Evolutionary conservation across 2,113 vertebrate genomes (phyloP).

Genomic region (Leptocoma aspasia): DNA sequence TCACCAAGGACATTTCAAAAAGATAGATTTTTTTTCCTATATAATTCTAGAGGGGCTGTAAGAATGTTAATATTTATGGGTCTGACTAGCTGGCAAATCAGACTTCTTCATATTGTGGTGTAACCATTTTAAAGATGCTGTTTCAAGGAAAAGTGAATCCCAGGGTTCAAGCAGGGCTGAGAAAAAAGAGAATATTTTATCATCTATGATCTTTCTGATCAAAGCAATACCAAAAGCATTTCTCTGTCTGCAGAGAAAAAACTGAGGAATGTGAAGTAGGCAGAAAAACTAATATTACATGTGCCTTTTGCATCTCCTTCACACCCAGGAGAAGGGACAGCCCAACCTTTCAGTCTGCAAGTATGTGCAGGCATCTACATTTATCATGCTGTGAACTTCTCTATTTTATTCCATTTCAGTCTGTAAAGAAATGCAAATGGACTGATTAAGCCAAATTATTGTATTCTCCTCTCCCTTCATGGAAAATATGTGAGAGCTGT

Average conservation of each 20-base stretch:
- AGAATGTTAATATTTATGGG: conserved; percentile 42
- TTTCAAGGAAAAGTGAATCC: conserved; percentile 45
- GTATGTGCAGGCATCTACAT: background rate
- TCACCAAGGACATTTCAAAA: background rate
- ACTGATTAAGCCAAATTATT: background rate
- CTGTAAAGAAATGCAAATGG: background rate
- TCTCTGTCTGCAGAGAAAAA: conserved; percentile 6
- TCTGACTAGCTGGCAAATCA: conserved; percentile 17
- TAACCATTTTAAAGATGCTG: conserved; percentile 5
- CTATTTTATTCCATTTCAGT: background rate
- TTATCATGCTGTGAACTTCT: background rate
- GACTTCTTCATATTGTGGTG: background rate
- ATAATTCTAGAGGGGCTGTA: background rate
- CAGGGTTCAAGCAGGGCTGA: conserved; percentile 19
- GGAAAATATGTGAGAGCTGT: background rate
- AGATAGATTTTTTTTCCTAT: background rate
- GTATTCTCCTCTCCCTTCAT: background rate
- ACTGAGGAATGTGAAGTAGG: background rate
- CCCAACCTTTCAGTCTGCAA: background rate
- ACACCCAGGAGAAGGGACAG: background rate
- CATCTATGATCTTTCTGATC: conserved; percentile 15
- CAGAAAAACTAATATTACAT: background rate
- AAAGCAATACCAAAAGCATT: conserved; percentile 40
- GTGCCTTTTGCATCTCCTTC: background rate
- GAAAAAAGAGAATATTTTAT: conserved; percentile 58